These are phyloP conservation scores for Bombycilla garrulus DNA, from an alignment of 2,113 vertebrate genomes.

Conservation along the genomic window DNA sequence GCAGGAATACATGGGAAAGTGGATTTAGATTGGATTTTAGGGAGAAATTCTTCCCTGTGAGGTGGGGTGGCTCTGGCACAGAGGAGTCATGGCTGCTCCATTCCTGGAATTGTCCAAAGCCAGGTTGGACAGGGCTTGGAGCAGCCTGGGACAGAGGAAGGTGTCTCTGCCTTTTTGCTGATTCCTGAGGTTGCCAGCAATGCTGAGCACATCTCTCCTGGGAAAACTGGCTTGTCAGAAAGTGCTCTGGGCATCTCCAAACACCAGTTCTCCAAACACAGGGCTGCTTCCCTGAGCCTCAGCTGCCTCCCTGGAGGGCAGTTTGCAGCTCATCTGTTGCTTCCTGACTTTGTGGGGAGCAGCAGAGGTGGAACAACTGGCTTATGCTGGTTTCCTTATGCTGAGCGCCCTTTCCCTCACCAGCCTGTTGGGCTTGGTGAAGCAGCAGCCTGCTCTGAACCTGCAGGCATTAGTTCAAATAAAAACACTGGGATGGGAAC, in stretches of 20 bases:
- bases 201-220: background rate
- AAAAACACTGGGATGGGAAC: background rate
- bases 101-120: background rate
- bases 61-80: background rate
- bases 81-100: background rate
- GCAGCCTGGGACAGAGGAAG: background rate
- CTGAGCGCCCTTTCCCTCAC: background rate
- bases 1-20: background rate
- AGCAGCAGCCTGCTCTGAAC: background rate
- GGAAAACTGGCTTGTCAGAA: background rate
- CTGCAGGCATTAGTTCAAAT: background rate
- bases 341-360: background rate
- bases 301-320: background rate
- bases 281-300: background rate
- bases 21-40: background rate
- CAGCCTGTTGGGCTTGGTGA: background rate
- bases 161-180: background rate
- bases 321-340: background rate
- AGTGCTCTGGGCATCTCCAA: background rate
- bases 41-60: background rate
- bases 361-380: background rate
- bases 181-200: rapidly evolving
- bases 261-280: too few relatives aligned
- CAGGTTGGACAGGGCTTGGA: background rate
- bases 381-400: background rate